A percentile compares a stretch with the other conserved stretches of the same genome.
Evolutionary conservation across 2,888 invertebrate genomes (phyloP).

Genomic region (Nycteola revayana): DNA sequence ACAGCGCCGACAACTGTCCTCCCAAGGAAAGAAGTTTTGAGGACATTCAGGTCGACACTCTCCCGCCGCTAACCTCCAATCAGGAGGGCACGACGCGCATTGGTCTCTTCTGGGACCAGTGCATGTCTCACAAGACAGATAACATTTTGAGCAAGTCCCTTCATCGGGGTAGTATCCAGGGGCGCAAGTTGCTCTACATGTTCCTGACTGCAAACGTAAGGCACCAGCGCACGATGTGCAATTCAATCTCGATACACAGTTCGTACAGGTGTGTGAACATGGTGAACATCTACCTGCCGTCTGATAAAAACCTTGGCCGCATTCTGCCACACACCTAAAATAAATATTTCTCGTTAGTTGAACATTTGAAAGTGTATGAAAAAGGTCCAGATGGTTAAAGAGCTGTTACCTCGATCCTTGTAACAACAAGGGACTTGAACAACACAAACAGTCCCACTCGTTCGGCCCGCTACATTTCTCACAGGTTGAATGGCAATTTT

Average conservation of each 20-base stretch:
- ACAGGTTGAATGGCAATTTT: constrained; percentile 91
- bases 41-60: constrained; percentile 93
- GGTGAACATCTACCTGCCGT: constrained; percentile 88
- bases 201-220: constrained; percentile 90
- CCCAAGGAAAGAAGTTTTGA: constrained; percentile 90
- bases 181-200: constrained; percentile 90
- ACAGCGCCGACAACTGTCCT: constrained; percentile 92
- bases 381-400: constrained; percentile 46
- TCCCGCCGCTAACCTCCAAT: constrained; percentile 91
- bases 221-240: constrained; percentile 90
- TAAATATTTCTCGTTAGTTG: constrained; percentile 33
- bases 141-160: constrained; percentile 91
- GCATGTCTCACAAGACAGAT: constrained; percentile 92
- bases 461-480: constrained; percentile 91
- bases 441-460: constrained; percentile 89
- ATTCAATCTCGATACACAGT: constrained; percentile 89
- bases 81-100: constrained; percentile 90
- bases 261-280: constrained; percentile 90
- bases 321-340: constrained; percentile 88
- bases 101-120: constrained; percentile 91
- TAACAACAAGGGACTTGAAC: constrained; percentile 87
- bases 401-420: constrained; percentile 82
- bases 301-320: constrained; percentile 89
- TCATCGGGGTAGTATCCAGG: constrained; percentile 92
- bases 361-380: constrained; percentile 19